Base-by-base conservation (phyloP, 2,888 invertebrate species). In the Automeris io region DNA sequence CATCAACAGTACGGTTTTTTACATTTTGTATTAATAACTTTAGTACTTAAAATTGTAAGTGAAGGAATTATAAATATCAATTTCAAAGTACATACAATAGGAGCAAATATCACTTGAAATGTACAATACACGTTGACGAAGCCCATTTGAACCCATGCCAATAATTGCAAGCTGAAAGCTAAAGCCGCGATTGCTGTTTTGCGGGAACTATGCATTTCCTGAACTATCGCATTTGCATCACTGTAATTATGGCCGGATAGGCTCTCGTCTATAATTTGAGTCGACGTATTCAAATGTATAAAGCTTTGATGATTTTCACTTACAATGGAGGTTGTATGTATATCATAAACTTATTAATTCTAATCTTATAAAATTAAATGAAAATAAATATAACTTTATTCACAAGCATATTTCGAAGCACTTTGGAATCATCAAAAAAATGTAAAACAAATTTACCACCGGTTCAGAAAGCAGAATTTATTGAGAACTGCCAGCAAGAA, bases 131-230 rank as follows among this genome's bases (percentile, higher is more conserved):
- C 29, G n/a, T 29, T 16, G 3, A 16, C 16, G 18, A 12, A 37
- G 8, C 32, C 21, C 39, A 12, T 34, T 39, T 39, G 39, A 39
- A 39, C 26, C 34, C 16, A 12, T 39, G 39, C 39, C 39, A 39
- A 39, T 39, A 29, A 39, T 39, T 29, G 39, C 16, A 34, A 23
- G 34, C 34, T 34, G 39, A 39, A 39, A 39, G 39, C 39, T 26
- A 38, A 33, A 37, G 32, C 37, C 23, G 22, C 23, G 37, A 37
- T 37, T 37, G 37, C 37, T 37, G 37, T 37, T 37, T 32, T 37
- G 37, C 37, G 37, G 37, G 18, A 16, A 25, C 35, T 35, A 35
- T 35, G 19, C 31, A 29, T 16, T 16, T 23, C 24, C 22, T 22
- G 29, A 16, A 29, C 29, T 29, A 29, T 29, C 29, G 29, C 29